A percentile compares a stretch with the other conserved stretches of the same genome.
Evolutionary conservation across 2,113 vertebrate species (phyloP).

Genomic region (Cathartes aura): DNA sequence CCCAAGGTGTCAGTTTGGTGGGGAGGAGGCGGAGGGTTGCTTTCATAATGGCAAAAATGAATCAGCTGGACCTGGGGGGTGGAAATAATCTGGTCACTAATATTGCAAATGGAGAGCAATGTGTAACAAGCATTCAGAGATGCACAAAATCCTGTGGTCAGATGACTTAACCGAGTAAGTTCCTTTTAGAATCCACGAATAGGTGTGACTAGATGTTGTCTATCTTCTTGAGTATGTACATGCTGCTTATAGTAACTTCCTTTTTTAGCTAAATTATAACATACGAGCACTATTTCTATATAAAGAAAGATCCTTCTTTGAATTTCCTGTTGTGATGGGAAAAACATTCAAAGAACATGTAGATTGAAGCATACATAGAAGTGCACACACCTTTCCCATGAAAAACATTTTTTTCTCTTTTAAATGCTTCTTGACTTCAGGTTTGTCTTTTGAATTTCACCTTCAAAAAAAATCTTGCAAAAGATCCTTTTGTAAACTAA

Average conservation of each 20-base stretch:
- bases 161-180: not conserved
- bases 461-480: not conserved
- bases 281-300: not conserved
- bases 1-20: not conserved
- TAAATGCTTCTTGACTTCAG: not conserved
- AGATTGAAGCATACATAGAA: not conserved
- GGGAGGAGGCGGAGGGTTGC: accelerated
- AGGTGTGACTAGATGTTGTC: not conserved
- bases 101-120: not conserved
- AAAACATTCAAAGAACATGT: not conserved
- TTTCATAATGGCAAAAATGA: not conserved
- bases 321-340: not conserved
- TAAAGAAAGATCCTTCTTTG: not conserved
- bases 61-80: not conserved
- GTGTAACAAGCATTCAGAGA: not conserved
- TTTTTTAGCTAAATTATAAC: slow-evolving; percentile 37
- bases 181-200: not conserved
- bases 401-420: not conserved
- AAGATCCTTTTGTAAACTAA: not conserved
- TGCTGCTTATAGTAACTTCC: not conserved
- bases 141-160: not conserved
- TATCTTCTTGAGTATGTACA: not conserved
- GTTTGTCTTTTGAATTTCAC: not conserved
- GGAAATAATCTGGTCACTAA: not conserved
- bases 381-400: not conserved